Conservation (phyloP, 2,113 vertebrate genomes). For the Melanocharis versteri region DNA sequence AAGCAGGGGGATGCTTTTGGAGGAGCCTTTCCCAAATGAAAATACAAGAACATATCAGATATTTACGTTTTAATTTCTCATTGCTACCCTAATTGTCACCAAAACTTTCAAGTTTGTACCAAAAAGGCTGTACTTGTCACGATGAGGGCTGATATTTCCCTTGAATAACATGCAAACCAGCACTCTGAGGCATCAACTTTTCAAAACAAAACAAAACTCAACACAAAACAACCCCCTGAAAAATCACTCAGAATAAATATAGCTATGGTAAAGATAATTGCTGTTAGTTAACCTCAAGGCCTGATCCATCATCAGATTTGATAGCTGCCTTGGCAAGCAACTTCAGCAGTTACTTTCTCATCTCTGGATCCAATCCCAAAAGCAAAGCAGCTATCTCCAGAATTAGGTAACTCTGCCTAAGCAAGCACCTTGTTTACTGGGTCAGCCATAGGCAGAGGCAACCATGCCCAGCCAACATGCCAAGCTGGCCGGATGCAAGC, state of each 20-base stretch:
- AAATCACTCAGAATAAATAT: neutral
- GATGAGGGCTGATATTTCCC: neutral
- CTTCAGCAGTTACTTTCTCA: neutral
- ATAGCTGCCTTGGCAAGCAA: constrained; percentile 2
- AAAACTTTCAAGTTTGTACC: neutral
- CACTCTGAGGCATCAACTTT: neutral
- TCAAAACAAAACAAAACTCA: neutral
- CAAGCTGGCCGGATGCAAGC: neutral
- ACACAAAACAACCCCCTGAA: neutral
- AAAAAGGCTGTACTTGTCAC: neutral
- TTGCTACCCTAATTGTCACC: neutral
- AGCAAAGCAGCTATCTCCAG: neutral
- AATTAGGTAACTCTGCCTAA: neutral
- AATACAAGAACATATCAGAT: neutral
- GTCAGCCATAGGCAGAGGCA: neutral
- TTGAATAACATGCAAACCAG: neutral
- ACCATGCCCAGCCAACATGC: neutral
- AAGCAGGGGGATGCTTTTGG: neutral
- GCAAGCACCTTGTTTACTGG: neutral
- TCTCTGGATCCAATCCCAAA: neutral
- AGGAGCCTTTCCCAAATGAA: neutral
- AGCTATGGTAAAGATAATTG: neutral
- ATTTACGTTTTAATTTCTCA: neutral
- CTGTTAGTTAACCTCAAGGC: constrained; percentile 40
- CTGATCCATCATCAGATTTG: constrained; percentile 45